Evolutionary conservation across 2,113 vertebrate genomes (phyloP), one percentile per base, ranked within the genome.

Genomic region (Lophius piscatorius): DNA sequence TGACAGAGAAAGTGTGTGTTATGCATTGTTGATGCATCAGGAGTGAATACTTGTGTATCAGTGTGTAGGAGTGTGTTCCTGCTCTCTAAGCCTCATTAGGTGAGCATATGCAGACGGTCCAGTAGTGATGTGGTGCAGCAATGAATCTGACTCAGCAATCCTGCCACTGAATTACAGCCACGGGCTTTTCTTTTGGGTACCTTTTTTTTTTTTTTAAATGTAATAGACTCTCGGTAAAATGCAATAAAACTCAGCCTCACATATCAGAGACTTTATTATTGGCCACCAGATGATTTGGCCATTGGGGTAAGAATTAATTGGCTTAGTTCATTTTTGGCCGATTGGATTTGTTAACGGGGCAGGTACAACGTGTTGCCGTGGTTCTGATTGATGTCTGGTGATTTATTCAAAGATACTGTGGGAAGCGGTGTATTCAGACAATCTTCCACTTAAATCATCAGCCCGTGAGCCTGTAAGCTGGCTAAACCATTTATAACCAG

Each of bases 101-200:
- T 22, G 63, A 78, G 34, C 80, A 48, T 70, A 69, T 59, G 61
- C 36, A 63, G 39, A 64, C 45, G 9, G 34, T 59, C 47, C 26
- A 16, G 31, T 7, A 16, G 59, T 72, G 80, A 76, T 60, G 44
- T 55, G 63, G 54, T 76, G 56, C 70, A 78, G 51, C 59, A 74
- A 66, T 14, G 3, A 55, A 31, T n/a, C 59, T 74, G 58, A 77
- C 69, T 74, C 73, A 83, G 80, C 76, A 52, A 9, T 63, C 33
- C 8, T 16, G 62, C 33, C 1, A 23, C 61, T 76, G 60, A 73
- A 46, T 63, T 79, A 70, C 57, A 56, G 62, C 76, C 63, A 20
- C 9, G 47, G 51, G 2, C 26, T 65, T 38, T 49, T 40, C 17
- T 55, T 13, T n/a, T n/a, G n/a, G n/a, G n/a, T n/a, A n/a, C n/a